A percentile compares a stretch with the other conserved stretches of the same genome.
These are phyloP conservation scores for Poecilia velifera DNA, from an alignment of 2,797 vertebrate genomes.

Conservation along the genomic window DNA sequence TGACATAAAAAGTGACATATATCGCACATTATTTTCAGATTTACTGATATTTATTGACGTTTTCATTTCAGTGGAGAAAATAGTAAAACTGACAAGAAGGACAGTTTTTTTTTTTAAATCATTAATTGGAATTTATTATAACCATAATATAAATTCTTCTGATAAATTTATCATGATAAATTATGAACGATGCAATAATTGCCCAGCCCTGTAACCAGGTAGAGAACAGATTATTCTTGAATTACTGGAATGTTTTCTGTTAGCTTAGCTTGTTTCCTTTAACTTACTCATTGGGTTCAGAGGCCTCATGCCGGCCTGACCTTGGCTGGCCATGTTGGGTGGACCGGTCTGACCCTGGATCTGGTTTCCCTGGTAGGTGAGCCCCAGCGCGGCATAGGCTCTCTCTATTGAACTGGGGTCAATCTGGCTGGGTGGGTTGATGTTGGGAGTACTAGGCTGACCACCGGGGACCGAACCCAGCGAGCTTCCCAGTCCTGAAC, in stretches of 20 bases:
- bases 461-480: slow-evolving; percentile 87
- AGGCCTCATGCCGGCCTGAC: slow-evolving; percentile 86
- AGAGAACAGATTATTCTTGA: not conserved
- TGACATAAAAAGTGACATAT: too few species aligned
- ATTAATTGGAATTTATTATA: too few species aligned
- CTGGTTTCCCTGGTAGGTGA: slow-evolving; percentile 97
- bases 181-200: too few species aligned
- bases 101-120: too few species aligned
- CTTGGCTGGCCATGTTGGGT: slow-evolving; percentile 85
- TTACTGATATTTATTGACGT: too few species aligned
- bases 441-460: slow-evolving; percentile 87
- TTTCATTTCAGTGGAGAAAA: too few species aligned
- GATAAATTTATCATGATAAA: too few species aligned
- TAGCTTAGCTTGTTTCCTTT: not conserved
- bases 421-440: slow-evolving; percentile 93
- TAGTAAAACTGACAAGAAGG: too few species aligned
- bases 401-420: slow-evolving; percentile 98
- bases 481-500: slow-evolving; percentile 87
- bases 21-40: too few species aligned
- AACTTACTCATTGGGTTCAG: slow-evolving; percentile 91
- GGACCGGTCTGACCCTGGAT: slow-evolving; percentile 87
- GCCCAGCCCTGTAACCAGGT: not conserved
- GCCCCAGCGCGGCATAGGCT: slow-evolving; percentile 95
- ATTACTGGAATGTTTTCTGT: not conserved
- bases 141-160: too few species aligned